phyloP scores from a whole-genome alignment of 2,113 vertebrate species.

The Sigmodon hispidus region DNA sequence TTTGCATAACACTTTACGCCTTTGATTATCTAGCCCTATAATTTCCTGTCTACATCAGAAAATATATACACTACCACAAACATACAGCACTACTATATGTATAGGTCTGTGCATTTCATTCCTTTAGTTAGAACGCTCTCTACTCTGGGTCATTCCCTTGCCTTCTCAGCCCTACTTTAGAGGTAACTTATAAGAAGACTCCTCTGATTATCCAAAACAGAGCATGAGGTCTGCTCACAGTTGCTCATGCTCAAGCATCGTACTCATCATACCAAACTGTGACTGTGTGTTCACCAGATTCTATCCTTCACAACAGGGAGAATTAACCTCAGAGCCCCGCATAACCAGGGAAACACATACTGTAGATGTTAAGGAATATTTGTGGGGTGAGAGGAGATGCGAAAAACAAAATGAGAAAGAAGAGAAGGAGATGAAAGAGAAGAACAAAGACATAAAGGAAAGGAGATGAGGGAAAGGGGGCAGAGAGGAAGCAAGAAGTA shows the following conservation, averaged over 20 bases:
- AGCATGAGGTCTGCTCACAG: neutral
- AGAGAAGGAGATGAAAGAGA: neutral
- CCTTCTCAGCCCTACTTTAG: neutral
- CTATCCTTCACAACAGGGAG: accelerated
- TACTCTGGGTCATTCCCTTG: neutral
- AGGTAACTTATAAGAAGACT: neutral
- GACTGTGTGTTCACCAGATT: neutral
- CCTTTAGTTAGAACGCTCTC: neutral
- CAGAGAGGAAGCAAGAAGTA: neutral
- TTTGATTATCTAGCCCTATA: neutral
- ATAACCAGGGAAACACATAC: neutral
- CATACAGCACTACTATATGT: neutral
- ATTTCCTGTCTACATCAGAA: neutral
- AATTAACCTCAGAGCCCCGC: neutral
- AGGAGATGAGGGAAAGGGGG: neutral
- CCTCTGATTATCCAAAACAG: neutral
- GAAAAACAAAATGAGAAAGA: neutral
- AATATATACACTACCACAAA: neutral
- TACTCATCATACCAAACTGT: no score
- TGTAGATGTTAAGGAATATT: neutral
- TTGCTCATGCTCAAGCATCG: no score
- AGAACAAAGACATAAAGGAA: neutral
- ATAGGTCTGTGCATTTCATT: neutral
- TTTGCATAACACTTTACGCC: neutral
- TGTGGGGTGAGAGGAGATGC: neutral